Percentiles rank a stretch among this genome's conserved stretches.
phyloP scores from a whole-genome alignment of 2,113 vertebrate species.

The Anas platyrhynchos region DNA sequence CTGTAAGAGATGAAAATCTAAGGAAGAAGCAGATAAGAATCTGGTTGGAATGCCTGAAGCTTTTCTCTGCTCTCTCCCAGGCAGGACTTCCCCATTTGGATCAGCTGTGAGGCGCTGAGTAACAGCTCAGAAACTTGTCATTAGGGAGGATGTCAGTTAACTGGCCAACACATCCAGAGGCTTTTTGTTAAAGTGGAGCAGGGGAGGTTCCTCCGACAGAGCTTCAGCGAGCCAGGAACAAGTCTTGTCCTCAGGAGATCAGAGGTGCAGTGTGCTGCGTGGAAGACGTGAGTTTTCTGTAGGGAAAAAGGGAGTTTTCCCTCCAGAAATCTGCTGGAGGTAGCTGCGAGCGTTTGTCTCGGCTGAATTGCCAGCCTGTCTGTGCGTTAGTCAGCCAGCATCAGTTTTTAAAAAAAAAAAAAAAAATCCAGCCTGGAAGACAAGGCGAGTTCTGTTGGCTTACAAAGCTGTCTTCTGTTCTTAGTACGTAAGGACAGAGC shows the following conservation, averaged over 20 bases:
- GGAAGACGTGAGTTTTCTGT: conserved; percentile 1
- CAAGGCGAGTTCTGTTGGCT: conserved; percentile 60
- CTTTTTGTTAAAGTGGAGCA: not conserved
- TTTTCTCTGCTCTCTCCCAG: not conserved
- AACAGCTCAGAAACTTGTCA: not conserved
- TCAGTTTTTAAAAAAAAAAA: not conserved
- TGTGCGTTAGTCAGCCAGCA: conserved; percentile 42
- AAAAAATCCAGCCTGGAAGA: conserved; percentile 17
- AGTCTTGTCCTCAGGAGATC: not conserved
- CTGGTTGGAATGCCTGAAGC: not conserved
- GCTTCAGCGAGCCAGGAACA: not conserved
- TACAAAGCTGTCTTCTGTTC: conserved; percentile 64
- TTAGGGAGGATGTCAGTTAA: not conserved
- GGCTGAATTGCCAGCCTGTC: conserved; percentile 56
- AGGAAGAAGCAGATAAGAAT: not conserved
- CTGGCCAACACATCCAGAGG: too few relatives aligned
- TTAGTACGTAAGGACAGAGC: not conserved
- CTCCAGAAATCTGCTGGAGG: not conserved
- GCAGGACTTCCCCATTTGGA: not conserved
- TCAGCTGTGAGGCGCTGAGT: not conserved
- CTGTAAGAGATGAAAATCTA: not conserved
- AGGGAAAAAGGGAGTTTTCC: not conserved
- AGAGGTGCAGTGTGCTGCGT: fast-evolving
- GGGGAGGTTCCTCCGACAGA: not conserved
- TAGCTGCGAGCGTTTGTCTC: conserved; percentile 10